Evolutionary conservation across 2,888 invertebrate species (phyloP).

Genomic region (Melieria crassipennis): DNA sequence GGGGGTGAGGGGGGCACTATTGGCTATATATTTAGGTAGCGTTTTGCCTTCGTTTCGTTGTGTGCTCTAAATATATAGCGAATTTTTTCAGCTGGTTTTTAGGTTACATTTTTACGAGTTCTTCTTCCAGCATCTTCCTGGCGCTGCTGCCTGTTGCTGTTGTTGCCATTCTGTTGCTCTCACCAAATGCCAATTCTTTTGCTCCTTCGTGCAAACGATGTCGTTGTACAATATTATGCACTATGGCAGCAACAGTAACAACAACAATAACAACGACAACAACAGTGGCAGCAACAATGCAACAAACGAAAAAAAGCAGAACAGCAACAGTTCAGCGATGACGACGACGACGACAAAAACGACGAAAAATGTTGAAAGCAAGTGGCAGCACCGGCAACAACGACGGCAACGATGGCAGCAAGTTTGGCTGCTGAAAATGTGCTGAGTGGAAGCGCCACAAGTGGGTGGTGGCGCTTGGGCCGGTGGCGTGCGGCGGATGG

Average conservation of each 20-base stretch:
- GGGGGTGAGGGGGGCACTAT: constrained; percentile 25
- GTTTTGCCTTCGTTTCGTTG: constrained; percentile 39
- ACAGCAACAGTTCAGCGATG: constrained; percentile 9
- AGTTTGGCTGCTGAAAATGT: constrained; percentile 49
- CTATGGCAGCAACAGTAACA: neutral
- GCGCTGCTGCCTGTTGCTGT: constrained; percentile 34
- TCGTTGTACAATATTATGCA: constrained; percentile 17
- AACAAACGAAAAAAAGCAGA: constrained; percentile 16
- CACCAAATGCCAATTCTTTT: constrained; percentile 7
- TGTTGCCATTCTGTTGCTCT: constrained; percentile 39
- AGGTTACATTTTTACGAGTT: constrained; percentile 61
- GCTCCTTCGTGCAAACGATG: constrained; percentile 13
- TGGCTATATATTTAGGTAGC: constrained; percentile 22
- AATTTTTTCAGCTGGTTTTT: constrained; percentile 60
- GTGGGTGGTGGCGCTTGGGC: constrained; percentile 39
- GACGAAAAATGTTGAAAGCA: constrained; percentile 23
- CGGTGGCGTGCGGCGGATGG: constrained; percentile 6
- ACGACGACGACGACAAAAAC: constrained; percentile 6
- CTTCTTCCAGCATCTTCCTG: constrained; percentile 33
- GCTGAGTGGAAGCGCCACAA: constrained; percentile 44
- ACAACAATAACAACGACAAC: constrained; percentile 18
- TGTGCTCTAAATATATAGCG: constrained; percentile 31
- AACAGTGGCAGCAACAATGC: neutral
- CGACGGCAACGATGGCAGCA: constrained; percentile 38
- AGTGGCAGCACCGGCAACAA: constrained; percentile 35